These are phyloP conservation scores for Aradophagus sp. DNA, from an alignment of 1,140 invertebrate species.

Conservation along the genomic window DNA sequence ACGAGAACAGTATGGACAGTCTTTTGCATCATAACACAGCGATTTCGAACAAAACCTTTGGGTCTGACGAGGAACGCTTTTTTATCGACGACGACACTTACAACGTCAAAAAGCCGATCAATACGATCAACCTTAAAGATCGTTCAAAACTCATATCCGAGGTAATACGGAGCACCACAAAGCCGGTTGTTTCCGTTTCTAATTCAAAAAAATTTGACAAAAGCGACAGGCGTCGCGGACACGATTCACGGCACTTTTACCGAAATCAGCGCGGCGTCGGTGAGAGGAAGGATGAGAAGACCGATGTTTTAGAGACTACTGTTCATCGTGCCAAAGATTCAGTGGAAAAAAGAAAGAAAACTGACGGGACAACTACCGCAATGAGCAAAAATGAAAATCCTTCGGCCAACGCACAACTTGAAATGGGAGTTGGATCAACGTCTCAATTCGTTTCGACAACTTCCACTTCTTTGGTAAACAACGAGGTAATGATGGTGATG, in stretches of 20 bases:
- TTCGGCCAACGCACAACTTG: constrained; percentile 35
- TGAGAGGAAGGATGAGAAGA: constrained; percentile 30
- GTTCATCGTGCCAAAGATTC: constrained; percentile 31
- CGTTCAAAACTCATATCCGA: constrained; percentile 19
- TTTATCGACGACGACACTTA: constrained; percentile 68
- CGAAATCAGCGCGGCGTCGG: constrained; percentile 41
- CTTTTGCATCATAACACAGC: constrained; percentile 63
- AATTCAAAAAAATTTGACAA: constrained; percentile 29
- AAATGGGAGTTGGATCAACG: constrained; percentile 30
- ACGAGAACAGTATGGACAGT: constrained; percentile 61
- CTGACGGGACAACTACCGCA: constrained; percentile 26
- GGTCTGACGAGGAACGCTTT: constrained; percentile 70
- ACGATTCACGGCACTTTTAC: constrained; percentile 45
- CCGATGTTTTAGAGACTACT: constrained; percentile 32
- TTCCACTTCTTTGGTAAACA: constrained; percentile 25
- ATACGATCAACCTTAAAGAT: constrained; percentile 24
- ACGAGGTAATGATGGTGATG: constrained; percentile 37
- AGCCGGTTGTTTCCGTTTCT: constrained; percentile 29
- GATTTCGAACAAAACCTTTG: constrained; percentile 69
- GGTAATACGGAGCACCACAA: constrained; percentile 8
- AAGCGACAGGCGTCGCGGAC: constrained; percentile 24
- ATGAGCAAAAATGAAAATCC: constrained; percentile 34
- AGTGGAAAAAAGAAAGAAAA: constrained; percentile 31
- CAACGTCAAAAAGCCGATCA: constrained; percentile 34
- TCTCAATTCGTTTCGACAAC: constrained; percentile 38